phyloP scores from a whole-genome alignment of 1,140 invertebrate species.

The Drosophila grimshawi region DNA sequence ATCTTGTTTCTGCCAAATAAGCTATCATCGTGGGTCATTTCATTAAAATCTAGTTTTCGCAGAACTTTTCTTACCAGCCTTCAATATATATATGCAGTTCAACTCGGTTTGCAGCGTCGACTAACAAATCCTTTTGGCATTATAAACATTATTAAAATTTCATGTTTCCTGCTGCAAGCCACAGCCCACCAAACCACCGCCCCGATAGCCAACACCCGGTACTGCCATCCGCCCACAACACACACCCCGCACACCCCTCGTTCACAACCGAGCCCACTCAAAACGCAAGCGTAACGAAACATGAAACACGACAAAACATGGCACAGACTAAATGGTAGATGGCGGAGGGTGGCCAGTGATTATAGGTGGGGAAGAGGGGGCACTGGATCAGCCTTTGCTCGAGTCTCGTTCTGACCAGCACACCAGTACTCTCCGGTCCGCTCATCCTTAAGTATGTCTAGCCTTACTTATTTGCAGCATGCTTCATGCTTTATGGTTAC shows the following conservation, averaged over 20 bases:
- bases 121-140: slow-evolving; percentile 83
- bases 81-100: slow-evolving; percentile 13
- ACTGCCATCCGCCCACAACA: background rate
- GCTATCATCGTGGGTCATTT: background rate
- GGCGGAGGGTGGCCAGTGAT: background rate
- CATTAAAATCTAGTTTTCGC: background rate
- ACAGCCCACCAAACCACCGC: slow-evolving; percentile 26
- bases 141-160: slow-evolving; percentile 84
- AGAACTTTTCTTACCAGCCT: slow-evolving; percentile 40
- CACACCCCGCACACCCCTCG: background rate
- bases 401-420: slow-evolving; percentile 32
- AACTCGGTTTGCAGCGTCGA: slow-evolving; percentile 68
- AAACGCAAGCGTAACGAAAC: slow-evolving; percentile 80
- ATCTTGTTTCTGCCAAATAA: too few species aligned
- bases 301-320: slow-evolving; percentile 68
- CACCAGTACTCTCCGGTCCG: slow-evolving; percentile 6
- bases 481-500: slow-evolving; percentile 83
- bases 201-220: slow-evolving; percentile 13
- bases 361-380: background rate
- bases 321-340: background rate
- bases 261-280: slow-evolving; percentile 54
- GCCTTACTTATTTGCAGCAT: slow-evolving; percentile 81
- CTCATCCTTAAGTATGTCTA: slow-evolving; percentile 70
- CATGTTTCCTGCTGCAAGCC: slow-evolving; percentile 78
- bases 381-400: slow-evolving; percentile 27